phyloP scores from a whole-genome alignment of 1,140 invertebrate species.

The Lepidurus apus region DNA sequence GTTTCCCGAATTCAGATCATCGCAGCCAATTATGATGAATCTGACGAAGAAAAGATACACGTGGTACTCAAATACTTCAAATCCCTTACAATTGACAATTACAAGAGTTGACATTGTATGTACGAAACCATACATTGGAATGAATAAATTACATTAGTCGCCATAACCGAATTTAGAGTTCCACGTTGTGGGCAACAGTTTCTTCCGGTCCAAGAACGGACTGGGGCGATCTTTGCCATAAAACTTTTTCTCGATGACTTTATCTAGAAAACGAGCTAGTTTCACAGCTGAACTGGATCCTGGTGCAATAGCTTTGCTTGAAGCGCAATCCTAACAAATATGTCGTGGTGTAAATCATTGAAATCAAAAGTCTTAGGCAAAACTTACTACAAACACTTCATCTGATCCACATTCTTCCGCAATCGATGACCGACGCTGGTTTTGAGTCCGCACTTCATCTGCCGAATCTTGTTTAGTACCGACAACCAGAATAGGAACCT shows the following conservation, averaged over 20 bases:
- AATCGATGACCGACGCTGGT: constrained; percentile 62
- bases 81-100: constrained; percentile 57
- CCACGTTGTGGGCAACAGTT: constrained; percentile 19
- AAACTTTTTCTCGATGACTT: constrained; percentile 72
- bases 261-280: constrained; percentile 88
- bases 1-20: constrained; percentile 57
- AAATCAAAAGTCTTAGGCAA: neutral
- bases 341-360: constrained; percentile 34
- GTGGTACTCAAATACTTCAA: constrained; percentile 55
- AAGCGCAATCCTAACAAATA: constrained; percentile 60
- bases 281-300: constrained; percentile 88
- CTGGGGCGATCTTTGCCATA: constrained; percentile 51
- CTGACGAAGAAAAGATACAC: constrained; percentile 44
- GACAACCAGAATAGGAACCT: constrained; percentile 86
- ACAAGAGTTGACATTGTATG: constrained; percentile 38
- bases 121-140: neutral
- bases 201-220: constrained; percentile 41
- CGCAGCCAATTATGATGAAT: constrained; percentile 38
- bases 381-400: constrained; percentile 72
- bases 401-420: constrained; percentile 89
- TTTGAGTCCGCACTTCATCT: constrained; percentile 59
- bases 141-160: constrained; percentile 3
- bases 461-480: constrained; percentile 86
- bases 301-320: constrained; percentile 76
- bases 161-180: constrained; percentile 16